Evolutionary conservation across 2,113 vertebrate genomes (phyloP).

Genomic region (Amazona guildingii): DNA sequence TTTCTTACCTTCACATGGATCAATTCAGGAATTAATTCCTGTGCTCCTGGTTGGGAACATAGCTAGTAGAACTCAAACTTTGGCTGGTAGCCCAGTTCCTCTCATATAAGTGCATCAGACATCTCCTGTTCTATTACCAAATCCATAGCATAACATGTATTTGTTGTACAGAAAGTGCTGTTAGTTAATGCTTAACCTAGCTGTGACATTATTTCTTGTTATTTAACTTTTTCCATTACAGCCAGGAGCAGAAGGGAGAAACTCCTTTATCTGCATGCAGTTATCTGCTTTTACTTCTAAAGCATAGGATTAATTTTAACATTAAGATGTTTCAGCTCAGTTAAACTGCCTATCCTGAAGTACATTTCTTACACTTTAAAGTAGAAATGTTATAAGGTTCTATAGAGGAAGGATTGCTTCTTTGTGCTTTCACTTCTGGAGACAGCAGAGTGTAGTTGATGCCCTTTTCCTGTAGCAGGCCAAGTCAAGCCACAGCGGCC

Average conservation of each 20-base stretch:
- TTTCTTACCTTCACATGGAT: background rate
- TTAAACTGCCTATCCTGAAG: background rate
- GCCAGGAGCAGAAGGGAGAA: background rate
- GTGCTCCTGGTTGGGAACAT: background rate
- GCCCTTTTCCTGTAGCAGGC: background rate
- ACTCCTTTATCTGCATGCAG: background rate
- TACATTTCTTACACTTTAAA: background rate
- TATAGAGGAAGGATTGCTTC: background rate
- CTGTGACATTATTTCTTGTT: background rate
- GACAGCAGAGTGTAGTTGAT: background rate
- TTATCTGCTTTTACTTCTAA: background rate
- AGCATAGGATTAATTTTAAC: background rate
- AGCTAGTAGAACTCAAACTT: background rate
- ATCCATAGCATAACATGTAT: background rate
- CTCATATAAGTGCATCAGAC: background rate
- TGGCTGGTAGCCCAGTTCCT: slow-evolving; percentile 30
- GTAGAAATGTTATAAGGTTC: background rate
- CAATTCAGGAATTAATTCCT: background rate
- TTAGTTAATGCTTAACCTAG: background rate
- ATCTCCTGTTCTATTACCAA: background rate
- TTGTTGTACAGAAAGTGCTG: background rate
- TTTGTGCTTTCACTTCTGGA: background rate
- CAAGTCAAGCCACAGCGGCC: background rate
- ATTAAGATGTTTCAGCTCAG: background rate
- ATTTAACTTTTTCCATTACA: background rate